A percentile compares a stretch with the other conserved stretches of the same genome.
phyloP scores from a whole-genome alignment of 2,888 invertebrate species.

The Pseudococcus jackbeardsleyi region DNA sequence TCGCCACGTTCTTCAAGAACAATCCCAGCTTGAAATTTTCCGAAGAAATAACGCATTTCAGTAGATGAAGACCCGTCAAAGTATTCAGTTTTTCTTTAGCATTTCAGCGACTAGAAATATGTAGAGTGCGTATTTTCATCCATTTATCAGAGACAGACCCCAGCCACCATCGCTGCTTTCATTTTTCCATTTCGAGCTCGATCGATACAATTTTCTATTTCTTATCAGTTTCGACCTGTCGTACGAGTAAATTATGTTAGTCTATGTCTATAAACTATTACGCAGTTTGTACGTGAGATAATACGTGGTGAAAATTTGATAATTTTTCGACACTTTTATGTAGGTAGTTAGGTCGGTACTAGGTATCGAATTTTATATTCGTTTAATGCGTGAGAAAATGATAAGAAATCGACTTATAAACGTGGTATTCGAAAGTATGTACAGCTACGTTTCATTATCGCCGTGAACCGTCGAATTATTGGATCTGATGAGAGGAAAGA shows the following conservation, averaged over 20 bases:
- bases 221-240: neutral
- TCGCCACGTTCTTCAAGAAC: no score
- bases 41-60: no score
- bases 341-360: no score
- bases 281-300: neutral
- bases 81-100: no score
- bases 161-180: neutral
- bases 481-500: neutral
- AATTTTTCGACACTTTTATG: neutral
- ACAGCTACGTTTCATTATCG: neutral
- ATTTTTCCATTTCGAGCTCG: neutral
- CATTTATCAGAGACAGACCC: neutral
- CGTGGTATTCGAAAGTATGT: neutral
- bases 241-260: neutral
- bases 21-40: no score
- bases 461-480: no score
- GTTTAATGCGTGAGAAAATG: neutral
- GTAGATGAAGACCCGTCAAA: no score
- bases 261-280: neutral
- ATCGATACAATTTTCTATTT: neutral
- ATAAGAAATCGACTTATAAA: conserved; percentile 6
- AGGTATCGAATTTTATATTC: neutral
- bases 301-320: neutral
- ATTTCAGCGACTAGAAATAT: no score
- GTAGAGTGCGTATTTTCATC: neutral